Base-by-base conservation (phyloP, 37 sponge, comb jelly and placozoan genomes). In the Oscarella lobularis region DNA sequence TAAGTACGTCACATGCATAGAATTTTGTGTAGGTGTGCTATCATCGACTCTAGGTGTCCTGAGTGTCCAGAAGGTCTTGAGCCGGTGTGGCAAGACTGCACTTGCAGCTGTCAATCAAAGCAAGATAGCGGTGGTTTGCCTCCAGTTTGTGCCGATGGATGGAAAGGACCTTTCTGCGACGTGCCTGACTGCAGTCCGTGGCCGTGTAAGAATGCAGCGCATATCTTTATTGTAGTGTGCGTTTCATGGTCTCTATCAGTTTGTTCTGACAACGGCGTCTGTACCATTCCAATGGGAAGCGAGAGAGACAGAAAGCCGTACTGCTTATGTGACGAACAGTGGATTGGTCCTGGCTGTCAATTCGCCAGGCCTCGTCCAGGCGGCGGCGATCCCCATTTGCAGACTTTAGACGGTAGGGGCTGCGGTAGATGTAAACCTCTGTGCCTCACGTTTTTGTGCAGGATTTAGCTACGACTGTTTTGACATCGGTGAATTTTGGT, bases 181-280 rank as follows among this genome's bases (percentile, higher is more conserved):
- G 60, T 48, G 20, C 60, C 60, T 48, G 60, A 48, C 60, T 48
- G 60, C 60, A 48, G 60, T 48, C 60, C 60, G 14, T 48, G 60
- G 60, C 60, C 60, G 20, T 48, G 60, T 48, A 20, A 48, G 60
- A 9, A 48, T 48, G 9, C 20, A 9, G 14, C 14, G 14, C 14
- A 9, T 27, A 48, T 48, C 20, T 48, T 20, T 27, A 48, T 48
- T 48, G 9, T 48, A 27, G 14, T 48, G 60, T 48, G 9, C 60
- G 20, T 48, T 9, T 48, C 60, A 48, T 48, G 60, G 9, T 48
- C 9, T 48, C 20, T 48, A 20, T 27, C 20, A 48, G 60, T 48
- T 48, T 48, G 60, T 20, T 48, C 60, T 48, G 60, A 48, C 20
- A 48, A 48, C 60, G 60, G 60, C 60, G 20, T 48, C 20, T 48